Base-by-base conservation (phyloP, 1,140 invertebrate species). In the Lucilia cuprina region DNA sequence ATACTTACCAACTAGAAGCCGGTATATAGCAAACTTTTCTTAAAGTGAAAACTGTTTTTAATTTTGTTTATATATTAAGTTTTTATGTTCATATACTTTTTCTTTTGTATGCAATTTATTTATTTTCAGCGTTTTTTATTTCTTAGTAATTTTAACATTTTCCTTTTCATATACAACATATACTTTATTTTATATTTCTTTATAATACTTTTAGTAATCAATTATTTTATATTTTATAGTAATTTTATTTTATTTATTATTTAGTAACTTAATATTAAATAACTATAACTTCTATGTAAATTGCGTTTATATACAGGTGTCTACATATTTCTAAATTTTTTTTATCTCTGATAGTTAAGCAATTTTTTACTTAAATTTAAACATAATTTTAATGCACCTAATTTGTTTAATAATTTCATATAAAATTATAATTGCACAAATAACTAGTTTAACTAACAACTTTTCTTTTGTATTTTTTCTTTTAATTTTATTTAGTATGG, bases 371-470 rank as follows among this genome's bases (percentile, higher is more conserved):
- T 77, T 41, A 77, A 77, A 21, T 80, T 19, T 80, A 55, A 55
- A 30, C 60, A 83, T 82, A 65, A 60, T 34, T 83, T 78, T 82
- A 78, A 41, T 85, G 82, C 85, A 83, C 84, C 82, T 85, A 84
- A 74, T 83, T 84, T 55, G 75, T 80, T 82, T 41, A 35, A 41
- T 60, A 12, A 75, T n/a, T 25, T 83, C 41, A 70, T 70, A 82
- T 60, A 70, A 78, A 50, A 82, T 84, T 75, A 19, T 82, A 83
- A 60, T 74, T 84, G 82, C 84, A 85, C 85, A 83, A 86, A 89
- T 89, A 88, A 87, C 88, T 89, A 89, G 88, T 86, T 85, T 86
- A 74, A 83, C 65, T 49, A 74, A 74, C 65, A 74, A 47, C 41
- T 74, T 82, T 55, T 10, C 3, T 82, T 35, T 82, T 82, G 17